These are phyloP conservation scores for Neogale vison DNA, from an alignment of 2,113 vertebrate genomes.

Conservation along the genomic window DNA sequence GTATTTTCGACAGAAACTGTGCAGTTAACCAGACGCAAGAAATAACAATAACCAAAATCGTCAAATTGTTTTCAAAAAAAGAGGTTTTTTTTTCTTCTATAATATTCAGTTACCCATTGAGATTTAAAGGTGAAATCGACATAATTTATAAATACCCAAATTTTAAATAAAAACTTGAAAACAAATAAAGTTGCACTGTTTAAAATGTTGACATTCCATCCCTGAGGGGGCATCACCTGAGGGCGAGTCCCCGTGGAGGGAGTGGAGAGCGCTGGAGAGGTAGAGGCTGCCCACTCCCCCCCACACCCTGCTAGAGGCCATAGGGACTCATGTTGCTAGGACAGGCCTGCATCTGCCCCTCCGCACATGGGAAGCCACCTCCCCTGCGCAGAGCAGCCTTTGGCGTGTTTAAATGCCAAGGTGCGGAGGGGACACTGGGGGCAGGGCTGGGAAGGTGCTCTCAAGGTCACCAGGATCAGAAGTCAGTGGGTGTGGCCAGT, in stretches of 20 bases:
- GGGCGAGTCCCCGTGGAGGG: rapidly evolving
- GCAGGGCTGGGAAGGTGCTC: neutral
- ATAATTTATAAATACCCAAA: neutral
- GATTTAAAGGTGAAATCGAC: neutral
- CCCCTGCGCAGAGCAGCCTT: neutral
- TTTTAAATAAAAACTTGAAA: neutral
- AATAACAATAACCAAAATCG: neutral
- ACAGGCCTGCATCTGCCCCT: too few species aligned
- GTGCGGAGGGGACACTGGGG: rapidly evolving
- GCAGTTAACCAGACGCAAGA: neutral
- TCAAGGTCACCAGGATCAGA: neutral
- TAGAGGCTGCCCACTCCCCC: rapidly evolving
- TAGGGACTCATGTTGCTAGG: rapidly evolving
- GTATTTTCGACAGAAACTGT: neutral
- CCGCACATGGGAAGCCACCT: rapidly evolving
- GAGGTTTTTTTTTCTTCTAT: neutral
- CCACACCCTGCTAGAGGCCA: neutral
- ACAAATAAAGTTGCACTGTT: neutral
- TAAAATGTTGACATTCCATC: neutral
- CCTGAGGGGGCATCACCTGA: neutral
- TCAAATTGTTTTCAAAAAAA: neutral
- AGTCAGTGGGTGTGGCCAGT: neutral
- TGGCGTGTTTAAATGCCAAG: too few species aligned
- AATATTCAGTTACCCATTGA: neutral
- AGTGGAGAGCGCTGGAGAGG: rapidly evolving